Percentiles rank a stretch among this genome's conserved stretches.
phyloP scores from a whole-genome alignment of 2,113 vertebrate species.

The Dicaeum eximium region DNA sequence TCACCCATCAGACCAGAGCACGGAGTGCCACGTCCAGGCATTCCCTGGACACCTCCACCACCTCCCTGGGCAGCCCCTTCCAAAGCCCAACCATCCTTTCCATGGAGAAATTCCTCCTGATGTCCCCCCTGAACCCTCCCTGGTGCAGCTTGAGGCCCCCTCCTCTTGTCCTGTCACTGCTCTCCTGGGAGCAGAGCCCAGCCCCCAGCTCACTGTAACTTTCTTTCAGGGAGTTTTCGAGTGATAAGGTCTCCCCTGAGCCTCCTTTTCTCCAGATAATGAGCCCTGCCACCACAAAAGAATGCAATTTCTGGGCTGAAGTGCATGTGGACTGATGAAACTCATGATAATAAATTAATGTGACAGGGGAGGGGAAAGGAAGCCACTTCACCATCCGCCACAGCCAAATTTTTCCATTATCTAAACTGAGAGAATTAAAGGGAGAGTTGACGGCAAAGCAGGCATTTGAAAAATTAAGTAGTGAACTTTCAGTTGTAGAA shows the following conservation, averaged over 20 bases:
- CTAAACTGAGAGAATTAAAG: neutral
- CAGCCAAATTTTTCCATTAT: neutral
- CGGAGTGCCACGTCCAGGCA: neutral
- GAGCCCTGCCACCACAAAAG: neutral
- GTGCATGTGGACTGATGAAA: neutral
- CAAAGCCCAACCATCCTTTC: neutral
- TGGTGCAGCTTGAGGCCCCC: neutral
- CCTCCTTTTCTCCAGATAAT: neutral
- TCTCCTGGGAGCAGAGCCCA: neutral
- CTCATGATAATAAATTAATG: neutral
- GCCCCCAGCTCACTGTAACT: neutral
- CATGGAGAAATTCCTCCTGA: neutral
- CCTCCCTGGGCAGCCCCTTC: neutral
- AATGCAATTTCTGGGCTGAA: neutral
- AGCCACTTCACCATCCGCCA: neutral
- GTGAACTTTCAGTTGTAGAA: neutral
- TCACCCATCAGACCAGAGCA: neutral
- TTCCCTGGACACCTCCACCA: neutral
- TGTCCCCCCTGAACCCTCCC: neutral
- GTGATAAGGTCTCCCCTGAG: neutral
- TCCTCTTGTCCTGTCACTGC: neutral
- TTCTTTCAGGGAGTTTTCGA: neutral
- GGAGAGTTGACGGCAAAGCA: neutral
- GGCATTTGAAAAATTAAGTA: neutral
- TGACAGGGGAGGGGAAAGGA: neutral